phyloP scores from a whole-genome alignment of 2,797 vertebrate genomes.

The Squalus acanthias region DNA sequence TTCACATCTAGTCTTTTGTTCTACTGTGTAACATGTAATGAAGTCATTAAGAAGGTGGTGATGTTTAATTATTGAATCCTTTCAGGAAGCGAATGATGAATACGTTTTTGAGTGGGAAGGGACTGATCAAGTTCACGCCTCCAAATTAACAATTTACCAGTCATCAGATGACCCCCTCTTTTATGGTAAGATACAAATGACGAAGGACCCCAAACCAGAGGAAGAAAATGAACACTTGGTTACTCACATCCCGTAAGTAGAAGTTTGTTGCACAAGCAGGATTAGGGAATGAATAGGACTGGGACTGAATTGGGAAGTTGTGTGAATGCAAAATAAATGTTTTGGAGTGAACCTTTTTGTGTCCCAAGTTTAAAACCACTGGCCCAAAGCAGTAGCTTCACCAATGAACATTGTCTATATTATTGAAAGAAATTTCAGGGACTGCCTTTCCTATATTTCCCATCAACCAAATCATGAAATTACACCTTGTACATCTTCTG shows the following conservation, averaged over 20 bases:
- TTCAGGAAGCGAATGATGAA: slow-evolving; percentile 87
- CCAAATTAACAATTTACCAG: slow-evolving; percentile 89
- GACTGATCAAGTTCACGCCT: slow-evolving; percentile 82
- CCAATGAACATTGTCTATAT: background rate
- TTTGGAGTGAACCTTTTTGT: background rate
- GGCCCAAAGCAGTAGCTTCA: background rate
- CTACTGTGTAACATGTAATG: background rate
- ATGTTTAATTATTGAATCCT: slow-evolving; percentile 44
- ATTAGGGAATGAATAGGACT: background rate
- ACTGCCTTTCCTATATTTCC: background rate
- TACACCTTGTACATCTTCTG: background rate
- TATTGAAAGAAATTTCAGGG: background rate
- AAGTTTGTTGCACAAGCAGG: background rate
- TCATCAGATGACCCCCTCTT: slow-evolving; percentile 87
- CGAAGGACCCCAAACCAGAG: slow-evolving; percentile 70
- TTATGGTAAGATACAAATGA: slow-evolving; percentile 91
- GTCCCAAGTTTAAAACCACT: background rate
- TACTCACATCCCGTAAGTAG: slow-evolving; percentile 83
- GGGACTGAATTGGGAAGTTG: background rate
- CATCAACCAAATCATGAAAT: background rate
- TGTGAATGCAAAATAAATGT: background rate
- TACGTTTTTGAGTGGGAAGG: slow-evolving; percentile 95
- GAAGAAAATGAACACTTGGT: slow-evolving; percentile 71
- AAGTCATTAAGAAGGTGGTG: background rate
- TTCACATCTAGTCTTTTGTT: background rate